Base-by-base conservation (phyloP, 1,140 invertebrate species). In the Galendromus occidentalis region DNA sequence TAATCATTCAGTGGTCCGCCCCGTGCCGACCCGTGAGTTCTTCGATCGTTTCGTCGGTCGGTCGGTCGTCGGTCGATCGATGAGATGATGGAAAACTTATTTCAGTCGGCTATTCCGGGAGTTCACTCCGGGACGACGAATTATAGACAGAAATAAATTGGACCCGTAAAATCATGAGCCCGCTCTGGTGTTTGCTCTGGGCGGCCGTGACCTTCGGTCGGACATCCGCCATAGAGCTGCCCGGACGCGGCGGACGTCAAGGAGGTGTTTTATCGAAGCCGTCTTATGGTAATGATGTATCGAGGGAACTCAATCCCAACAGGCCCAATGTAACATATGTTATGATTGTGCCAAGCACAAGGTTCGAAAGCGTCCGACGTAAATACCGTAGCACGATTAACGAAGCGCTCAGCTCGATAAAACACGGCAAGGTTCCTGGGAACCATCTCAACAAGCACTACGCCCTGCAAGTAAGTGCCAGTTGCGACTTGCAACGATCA, bases 391-490 rank as follows among this genome's bases (percentile, higher is more conserved):
- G 51, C 22, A 59, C 51, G 14, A 59, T 59, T 14, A 59, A 59
- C 51, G 51, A 59, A 59, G 51, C 51, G 51, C 51, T 59, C 51
- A 59, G 22, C 51, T 33, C 25, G 33, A 59, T 59, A n/a, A 59
- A 59, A 33, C 25, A 59, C 22, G 51, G 51, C 25, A 59, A 59
- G 33, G 51, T 59, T 59, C 51, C 51, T 33, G 51, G 51, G 14
- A 59, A 59, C 51, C 51, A 59, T 33, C 51, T 59, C 51, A 59
- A 59, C 33, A 59, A 25, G 25, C 51, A 59, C 33, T 59, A 59
- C 51, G 25, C 51, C 51, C 20, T 59, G 33, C 51, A 59, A 33
- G 51, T 59, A 17, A 25, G 51, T 39, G 33, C 33, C 33, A n/a
- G n/a, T n/a, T 9, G 33, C 4, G 9, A 39, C 33, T 39, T n/a